These are phyloP conservation scores for Zosterops japonicus DNA, from an alignment of 2,113 vertebrate genomes.

Conservation along the genomic window DNA sequence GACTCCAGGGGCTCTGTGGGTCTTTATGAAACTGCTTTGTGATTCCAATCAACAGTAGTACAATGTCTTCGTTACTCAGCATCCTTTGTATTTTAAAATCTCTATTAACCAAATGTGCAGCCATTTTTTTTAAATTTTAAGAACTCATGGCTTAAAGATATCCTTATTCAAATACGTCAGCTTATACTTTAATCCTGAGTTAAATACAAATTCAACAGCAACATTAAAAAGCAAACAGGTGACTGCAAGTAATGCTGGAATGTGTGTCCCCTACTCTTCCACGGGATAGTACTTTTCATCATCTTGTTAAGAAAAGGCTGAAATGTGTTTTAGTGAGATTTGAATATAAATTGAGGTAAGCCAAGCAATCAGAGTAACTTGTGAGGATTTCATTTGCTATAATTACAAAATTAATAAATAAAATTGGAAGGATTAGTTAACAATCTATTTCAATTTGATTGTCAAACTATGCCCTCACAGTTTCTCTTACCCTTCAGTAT, in stretches of 20 bases:
- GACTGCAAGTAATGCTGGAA: conserved; percentile 3
- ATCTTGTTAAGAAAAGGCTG: conserved; percentile 28
- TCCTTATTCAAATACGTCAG: conserved; percentile 27
- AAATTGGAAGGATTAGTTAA: conserved; percentile 55
- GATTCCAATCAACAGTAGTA: neutral
- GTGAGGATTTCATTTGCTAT: conserved; percentile 16
- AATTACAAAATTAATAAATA: conserved; percentile 61
- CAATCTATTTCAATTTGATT: conserved; percentile 36
- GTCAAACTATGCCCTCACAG: neutral
- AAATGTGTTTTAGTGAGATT: conserved; percentile 33
- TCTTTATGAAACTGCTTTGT: neutral
- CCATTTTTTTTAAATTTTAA: neutral
- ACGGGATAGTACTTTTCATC: neutral
- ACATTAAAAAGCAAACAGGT: conserved; percentile 56
- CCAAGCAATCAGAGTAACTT: conserved; percentile 27
- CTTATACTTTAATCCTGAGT: conserved; percentile 53
- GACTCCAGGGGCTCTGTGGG: neutral
- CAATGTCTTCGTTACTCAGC: neutral
- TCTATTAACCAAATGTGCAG: neutral
- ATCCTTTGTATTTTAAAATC: neutral
- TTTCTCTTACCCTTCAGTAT: neutral
- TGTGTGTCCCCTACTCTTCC: neutral
- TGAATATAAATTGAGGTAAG: conserved; percentile 52
- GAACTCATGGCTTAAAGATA: conserved; percentile 23
- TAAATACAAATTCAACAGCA: conserved; percentile 53